Evolutionary conservation across 1,140 invertebrate species (phyloP).

Genomic region (Phthorimaea operculella): DNA sequence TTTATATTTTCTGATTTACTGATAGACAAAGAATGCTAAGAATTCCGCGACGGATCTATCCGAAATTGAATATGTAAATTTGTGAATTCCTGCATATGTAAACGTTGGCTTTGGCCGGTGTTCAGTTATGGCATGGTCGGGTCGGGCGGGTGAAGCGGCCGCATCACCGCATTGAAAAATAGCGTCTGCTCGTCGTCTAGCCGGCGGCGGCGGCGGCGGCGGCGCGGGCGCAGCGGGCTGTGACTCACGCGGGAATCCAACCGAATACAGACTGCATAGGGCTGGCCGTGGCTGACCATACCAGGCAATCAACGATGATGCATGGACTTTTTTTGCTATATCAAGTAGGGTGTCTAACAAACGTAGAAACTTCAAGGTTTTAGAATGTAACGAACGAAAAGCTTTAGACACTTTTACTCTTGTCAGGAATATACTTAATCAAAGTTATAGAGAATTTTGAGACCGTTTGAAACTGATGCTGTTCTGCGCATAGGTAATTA

Average conservation of each 20-base stretch:
- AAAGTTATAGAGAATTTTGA: too few species aligned
- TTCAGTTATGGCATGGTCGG: not conserved
- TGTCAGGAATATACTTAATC: too few species aligned
- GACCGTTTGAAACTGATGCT: too few species aligned
- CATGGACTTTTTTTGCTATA: too few species aligned
- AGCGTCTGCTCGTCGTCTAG: slow-evolving; percentile 58
- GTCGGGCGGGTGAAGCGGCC: not conserved
- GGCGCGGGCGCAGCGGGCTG: slow-evolving; percentile 18
- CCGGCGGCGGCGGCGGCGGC: not conserved
- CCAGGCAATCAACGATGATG: too few species aligned
- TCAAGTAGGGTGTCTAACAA: too few species aligned
- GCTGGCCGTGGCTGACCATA: not conserved
- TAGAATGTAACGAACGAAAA: too few species aligned
- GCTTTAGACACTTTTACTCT: too few species aligned
- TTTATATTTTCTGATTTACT: too few species aligned
- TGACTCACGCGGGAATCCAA: slow-evolving; percentile 43
- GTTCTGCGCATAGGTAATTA: too few species aligned
- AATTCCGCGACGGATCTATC: not conserved
- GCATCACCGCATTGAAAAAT: slow-evolving; percentile 34
- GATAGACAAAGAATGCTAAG: not conserved
- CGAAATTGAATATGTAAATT: not conserved
- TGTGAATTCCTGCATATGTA: not conserved
- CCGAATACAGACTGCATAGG: slow-evolving; percentile 22
- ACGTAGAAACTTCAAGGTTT: too few species aligned
- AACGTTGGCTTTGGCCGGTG: not conserved